A percentile compares a stretch with the other conserved stretches of the same genome.
phyloP scores from a whole-genome alignment of 2,797 vertebrate species.

The Zenarchopterus dispar region DNA sequence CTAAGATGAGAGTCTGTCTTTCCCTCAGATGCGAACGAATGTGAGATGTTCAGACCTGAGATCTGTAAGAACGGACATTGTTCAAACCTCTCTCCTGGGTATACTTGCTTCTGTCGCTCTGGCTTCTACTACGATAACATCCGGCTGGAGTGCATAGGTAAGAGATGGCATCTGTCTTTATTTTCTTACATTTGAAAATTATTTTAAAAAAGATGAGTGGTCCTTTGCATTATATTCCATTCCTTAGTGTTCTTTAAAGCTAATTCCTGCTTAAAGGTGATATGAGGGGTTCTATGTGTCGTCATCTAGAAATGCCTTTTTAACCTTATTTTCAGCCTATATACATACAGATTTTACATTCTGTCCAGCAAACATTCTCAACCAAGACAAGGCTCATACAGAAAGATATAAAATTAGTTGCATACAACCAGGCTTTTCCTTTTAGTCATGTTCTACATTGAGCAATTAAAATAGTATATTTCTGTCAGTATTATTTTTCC shows the following conservation, averaged over 20 bases:
- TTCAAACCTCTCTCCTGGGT: slow-evolving; percentile 74
- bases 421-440: neutral
- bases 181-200: neutral
- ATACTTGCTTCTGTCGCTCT: slow-evolving; percentile 80
- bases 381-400: no score
- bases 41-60: slow-evolving; percentile 83
- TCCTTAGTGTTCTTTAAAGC: no score
- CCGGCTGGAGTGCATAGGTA: slow-evolving; percentile 83
- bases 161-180: slow-evolving; percentile 37
- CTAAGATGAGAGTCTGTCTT: slow-evolving; percentile 20
- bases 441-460: neutral
- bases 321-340: slow-evolving; percentile 3
- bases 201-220: neutral
- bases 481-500: neutral
- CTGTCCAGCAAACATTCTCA: no score
- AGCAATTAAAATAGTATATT: neutral
- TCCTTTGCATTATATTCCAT: neutral
- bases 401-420: no score
- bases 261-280: no score
- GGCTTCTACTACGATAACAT: slow-evolving; percentile 84
- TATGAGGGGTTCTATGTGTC: no score
- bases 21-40: slow-evolving; percentile 83
- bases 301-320: no score
- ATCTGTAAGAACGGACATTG: slow-evolving; percentile 84
- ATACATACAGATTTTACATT: neutral